Evolutionary conservation across 2,113 vertebrate species (phyloP).

Genomic region (Cephalopterus ornatus): DNA sequence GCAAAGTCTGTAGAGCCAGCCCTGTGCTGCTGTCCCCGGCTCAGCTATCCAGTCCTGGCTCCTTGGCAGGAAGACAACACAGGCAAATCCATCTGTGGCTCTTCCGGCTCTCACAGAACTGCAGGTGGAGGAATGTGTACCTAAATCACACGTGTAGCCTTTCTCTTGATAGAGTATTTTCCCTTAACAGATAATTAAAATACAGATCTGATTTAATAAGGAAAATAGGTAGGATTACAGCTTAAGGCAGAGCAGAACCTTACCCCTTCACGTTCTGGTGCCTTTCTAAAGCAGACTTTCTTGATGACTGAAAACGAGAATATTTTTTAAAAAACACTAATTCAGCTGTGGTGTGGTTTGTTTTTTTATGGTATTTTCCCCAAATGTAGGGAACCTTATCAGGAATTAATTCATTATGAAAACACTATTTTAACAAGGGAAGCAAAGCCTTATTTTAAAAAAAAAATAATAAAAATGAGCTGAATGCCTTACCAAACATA

Average conservation of each 20-base stretch:
- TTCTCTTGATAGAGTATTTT: background rate
- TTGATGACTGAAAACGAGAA: background rate
- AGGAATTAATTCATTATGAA: background rate
- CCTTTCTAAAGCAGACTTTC: background rate
- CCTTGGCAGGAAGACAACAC: background rate
- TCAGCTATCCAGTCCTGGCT: background rate
- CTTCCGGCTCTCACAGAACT: background rate
- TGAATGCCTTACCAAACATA: background rate
- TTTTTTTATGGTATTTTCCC: background rate
- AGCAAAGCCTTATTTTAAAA: rapidly evolving
- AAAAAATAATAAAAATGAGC: background rate
- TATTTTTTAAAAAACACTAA: background rate
- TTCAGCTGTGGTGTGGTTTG: background rate
- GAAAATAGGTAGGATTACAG: background rate
- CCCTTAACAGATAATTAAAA: background rate
- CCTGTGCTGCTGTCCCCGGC: background rate
- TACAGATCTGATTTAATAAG: background rate
- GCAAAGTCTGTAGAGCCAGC: background rate
- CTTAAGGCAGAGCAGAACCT: background rate
- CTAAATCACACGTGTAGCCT: background rate
- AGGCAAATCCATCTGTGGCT: background rate
- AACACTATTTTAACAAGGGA: background rate
- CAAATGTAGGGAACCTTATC: background rate
- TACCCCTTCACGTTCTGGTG: background rate
- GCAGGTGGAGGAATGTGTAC: background rate